A percentile compares a stretch with the other conserved stretches of the same genome.
These are phyloP conservation scores for Dryococelus australis DNA, from an alignment of 2,888 invertebrate species.

Conservation along the genomic window DNA sequence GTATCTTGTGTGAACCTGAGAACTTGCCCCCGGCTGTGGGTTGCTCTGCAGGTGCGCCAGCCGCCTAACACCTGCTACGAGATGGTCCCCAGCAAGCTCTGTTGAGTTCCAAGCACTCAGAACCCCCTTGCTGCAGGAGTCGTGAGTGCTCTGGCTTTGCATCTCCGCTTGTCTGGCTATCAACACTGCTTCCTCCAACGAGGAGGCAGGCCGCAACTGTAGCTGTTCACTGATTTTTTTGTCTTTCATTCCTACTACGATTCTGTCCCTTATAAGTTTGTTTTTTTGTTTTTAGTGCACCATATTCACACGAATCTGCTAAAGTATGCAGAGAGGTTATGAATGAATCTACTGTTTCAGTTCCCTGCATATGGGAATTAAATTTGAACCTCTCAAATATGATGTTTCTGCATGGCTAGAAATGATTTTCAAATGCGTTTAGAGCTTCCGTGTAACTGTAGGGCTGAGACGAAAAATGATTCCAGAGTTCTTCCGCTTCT, in stretches of 20 bases:
- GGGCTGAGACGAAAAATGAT: background rate
- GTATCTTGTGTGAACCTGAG: too few relatives aligned
- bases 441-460: too few relatives aligned
- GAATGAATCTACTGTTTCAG: too few relatives aligned
- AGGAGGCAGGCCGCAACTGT: background rate
- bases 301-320: background rate
- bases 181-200: background rate
- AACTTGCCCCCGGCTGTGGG: too few relatives aligned
- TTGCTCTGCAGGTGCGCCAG: background rate
- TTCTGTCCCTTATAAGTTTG: too few relatives aligned
- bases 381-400: too few relatives aligned
- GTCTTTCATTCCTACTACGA: background rate
- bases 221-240: background rate
- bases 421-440: background rate
- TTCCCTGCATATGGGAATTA: too few relatives aligned
- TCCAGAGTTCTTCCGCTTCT: background rate
- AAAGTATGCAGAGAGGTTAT: slow-evolving; percentile 1
- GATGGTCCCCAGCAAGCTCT: background rate
- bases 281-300: background rate
- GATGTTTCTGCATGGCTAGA: background rate
- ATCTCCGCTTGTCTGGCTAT: background rate
- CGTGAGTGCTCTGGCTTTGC: background rate
- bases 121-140: background rate
- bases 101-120: background rate
- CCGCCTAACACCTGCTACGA: background rate